Base-by-base conservation (phyloP, 2,888 invertebrate genomes). In the Blastobasis adustella region DNA sequence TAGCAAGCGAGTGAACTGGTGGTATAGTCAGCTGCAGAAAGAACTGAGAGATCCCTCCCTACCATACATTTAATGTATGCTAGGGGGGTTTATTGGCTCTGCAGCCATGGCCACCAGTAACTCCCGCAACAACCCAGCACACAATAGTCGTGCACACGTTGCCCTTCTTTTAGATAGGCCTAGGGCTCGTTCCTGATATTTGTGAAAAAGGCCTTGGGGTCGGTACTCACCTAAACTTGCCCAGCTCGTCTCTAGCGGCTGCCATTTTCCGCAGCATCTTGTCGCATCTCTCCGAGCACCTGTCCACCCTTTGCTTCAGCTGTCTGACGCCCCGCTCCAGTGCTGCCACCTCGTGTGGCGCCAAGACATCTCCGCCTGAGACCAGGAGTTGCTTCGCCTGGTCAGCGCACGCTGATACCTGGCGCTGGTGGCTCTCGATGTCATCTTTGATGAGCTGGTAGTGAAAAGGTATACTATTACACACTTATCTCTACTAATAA, bases 291-390 rank as follows among this genome's bases (percentile, higher is more conserved):
- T 96, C 95, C 0, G 90, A 87, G n/a, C 94, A 93, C 70, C 93
- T 93, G 77, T 96, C 96, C 62, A 93, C 96, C 43, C 96, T 92
- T 40, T 93, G 93, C 65, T 95, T 95, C 59, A 98, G 84, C 57
- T 94, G 94, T 43, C 96, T 92, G 9, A 96, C 96, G 62, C 95
- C 95, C 66, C 95, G 95, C 82, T 97, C 97, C 59, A 98, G 85
- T 37, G 94, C 93, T 40, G 94, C 92, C 41, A 97, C 93, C 90
- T 98, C 97, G 63, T 97, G 97, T 58, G 95, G 94, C 5, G 97
- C 96, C 5, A 98, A 89, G n/a, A 96, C 94, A 66, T 98, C 97
- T 40, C 95, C 94, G 0, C 96, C 97, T 23, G 96, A 96, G 3
- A 96, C 90, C 5, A 97, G 95, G 47, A 98, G 91, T 71, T 97